Percentiles rank a stretch among this genome's conserved stretches.
Conservation (phyloP, 2,888 invertebrate species). For the Apodemia hepburni region DNA sequence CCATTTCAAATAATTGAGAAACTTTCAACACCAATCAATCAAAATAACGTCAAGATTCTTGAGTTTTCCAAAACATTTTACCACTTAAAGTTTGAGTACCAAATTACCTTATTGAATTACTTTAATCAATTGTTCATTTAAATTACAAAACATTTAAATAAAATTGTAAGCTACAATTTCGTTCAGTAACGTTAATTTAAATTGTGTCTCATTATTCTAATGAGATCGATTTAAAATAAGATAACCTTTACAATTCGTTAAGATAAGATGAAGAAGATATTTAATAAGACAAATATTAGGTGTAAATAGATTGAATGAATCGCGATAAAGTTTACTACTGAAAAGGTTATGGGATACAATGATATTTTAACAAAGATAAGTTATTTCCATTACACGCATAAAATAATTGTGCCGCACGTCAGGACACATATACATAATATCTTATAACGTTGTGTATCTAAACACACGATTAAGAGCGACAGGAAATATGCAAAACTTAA, state of each 20-base stretch:
- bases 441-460: too few species aligned
- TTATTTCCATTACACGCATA: too few species aligned
- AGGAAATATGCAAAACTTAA: too few species aligned
- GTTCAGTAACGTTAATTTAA: conserved; percentile 8
- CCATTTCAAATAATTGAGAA: conserved; percentile 1
- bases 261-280: conserved; percentile 2
- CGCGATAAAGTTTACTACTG: too few species aligned
- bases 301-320: not conserved
- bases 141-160: conserved; percentile 12
- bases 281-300: not conserved
- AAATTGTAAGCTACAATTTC: conserved; percentile 2
- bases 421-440: too few species aligned
- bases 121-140: conserved; percentile 11
- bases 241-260: not conserved
- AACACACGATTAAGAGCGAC: too few species aligned
- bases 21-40: conserved; percentile 10
- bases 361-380: too few species aligned
- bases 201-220: conserved; percentile 6
- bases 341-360: too few species aligned
- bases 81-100: not conserved
- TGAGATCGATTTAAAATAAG: conserved; percentile 11
- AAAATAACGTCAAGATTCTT: conserved; percentile 12
- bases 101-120: conserved; percentile 10
- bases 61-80: conserved; percentile 9
- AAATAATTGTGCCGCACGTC: too few species aligned